Conservation (phyloP, 2,113 vertebrate species). For the Alethe diademata region DNA sequence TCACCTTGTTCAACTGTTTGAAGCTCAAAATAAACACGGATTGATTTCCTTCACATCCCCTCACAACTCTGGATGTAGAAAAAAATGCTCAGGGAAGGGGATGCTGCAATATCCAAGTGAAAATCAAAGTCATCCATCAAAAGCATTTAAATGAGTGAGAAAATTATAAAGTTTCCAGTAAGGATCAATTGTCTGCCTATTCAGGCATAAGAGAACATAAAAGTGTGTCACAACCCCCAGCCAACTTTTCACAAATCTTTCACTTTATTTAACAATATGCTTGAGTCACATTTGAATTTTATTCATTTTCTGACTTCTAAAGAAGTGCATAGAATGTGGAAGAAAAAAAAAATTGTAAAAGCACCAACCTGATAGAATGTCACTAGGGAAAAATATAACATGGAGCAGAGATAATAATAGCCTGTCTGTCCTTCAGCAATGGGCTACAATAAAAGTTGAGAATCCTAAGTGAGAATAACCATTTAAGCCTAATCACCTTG, state of each 20-base stretch:
- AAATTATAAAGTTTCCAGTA: not conserved
- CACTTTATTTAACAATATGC: not conserved
- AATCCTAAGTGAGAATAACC: not conserved
- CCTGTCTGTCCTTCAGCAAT: slow-evolving; percentile 43
- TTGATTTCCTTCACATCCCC: not conserved
- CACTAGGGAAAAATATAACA: slow-evolving; percentile 24
- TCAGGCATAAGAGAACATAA: not conserved
- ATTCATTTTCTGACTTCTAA: slow-evolving; percentile 26
- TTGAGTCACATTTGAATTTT: not conserved
- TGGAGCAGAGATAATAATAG: slow-evolving; percentile 20
- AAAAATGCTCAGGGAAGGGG: not conserved
- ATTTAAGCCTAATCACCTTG: slow-evolving; percentile 6
- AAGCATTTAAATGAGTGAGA: not conserved
- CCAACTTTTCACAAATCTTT: not conserved
- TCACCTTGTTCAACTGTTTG: not conserved
- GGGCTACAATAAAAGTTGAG: slow-evolving; percentile 16
- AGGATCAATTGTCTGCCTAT: not conserved
- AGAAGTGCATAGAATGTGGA: not conserved
- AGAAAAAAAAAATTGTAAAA: slow-evolving; percentile 1
- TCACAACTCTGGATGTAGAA: not conserved
- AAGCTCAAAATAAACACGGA: not conserved
- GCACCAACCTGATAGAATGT: slow-evolving; percentile 25
- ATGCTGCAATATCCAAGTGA: not conserved
- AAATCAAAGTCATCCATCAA: not conserved
- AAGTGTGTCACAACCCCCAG: not conserved